Conservation (phyloP, 2,113 vertebrate species). For the Rhinichthys klamathensis region DNA sequence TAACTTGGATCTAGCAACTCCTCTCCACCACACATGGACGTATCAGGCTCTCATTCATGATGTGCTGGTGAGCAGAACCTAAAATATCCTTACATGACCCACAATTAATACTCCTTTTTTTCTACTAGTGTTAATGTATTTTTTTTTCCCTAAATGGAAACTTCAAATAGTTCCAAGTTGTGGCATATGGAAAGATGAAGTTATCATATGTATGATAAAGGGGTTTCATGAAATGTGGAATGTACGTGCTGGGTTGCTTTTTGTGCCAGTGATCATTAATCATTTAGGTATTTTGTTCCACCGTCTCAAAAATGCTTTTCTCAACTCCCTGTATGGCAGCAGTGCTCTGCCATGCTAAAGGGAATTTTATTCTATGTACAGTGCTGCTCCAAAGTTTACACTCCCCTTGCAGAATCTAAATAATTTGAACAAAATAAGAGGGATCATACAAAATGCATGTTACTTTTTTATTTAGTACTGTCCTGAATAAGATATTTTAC, state of each 20-base stretch:
- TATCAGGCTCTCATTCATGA: conserved; percentile 99
- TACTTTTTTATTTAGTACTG: no score
- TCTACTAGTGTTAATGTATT: conserved; percentile 18
- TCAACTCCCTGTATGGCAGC: no score
- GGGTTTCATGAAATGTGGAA: conserved; percentile 52
- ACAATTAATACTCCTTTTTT: conserved; percentile 27
- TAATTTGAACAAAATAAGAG: no score
- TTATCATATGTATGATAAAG: conserved; percentile 49
- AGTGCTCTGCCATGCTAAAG: no score
- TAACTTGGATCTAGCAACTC: conserved; percentile 97
- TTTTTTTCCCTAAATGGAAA: conserved; percentile 49
- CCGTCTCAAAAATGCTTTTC: conserved; percentile 1
- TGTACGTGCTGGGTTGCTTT: conserved; percentile 25
- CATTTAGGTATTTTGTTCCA: conserved; percentile 3
- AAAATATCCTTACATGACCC: neutral
- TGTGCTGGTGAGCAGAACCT: conserved; percentile 86
- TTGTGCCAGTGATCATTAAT: conserved; percentile 52
- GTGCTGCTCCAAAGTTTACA: no score
- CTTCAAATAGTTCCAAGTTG: conserved; percentile 7
- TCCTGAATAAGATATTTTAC: no score
- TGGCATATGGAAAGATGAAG: conserved; percentile 44
- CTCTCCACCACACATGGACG: conserved; percentile 98
- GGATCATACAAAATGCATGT: no score
- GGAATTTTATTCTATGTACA: no score
- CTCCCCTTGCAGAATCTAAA: no score